Conservation (phyloP, 2,888 invertebrate genomes). For the Epirrhoe tristata region DNA sequence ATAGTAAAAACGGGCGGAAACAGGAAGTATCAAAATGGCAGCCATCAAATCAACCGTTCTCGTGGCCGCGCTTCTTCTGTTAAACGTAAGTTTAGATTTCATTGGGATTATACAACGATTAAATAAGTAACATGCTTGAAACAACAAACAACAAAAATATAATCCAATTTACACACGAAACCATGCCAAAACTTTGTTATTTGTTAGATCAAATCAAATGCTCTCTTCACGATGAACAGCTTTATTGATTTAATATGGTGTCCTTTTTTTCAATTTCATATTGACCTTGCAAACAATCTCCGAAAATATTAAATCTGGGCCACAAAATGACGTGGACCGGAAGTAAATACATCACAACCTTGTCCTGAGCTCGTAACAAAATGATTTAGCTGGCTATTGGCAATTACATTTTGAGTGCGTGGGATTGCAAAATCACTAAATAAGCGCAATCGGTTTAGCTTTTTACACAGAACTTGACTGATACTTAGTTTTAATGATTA, state of each 20-base stretch:
- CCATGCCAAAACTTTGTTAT: too few species aligned
- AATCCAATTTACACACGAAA: background rate
- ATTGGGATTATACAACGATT: background rate
- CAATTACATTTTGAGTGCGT: background rate
- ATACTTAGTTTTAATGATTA: too few species aligned
- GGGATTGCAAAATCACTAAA: background rate
- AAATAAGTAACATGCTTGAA: too few species aligned
- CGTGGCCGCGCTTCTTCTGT: conserved; percentile 37
- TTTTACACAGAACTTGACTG: background rate
- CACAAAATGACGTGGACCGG: conserved; percentile 14
- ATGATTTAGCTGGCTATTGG: background rate
- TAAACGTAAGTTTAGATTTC: conserved; percentile 42
- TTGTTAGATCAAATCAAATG: too few species aligned
- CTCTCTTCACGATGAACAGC: too few species aligned
- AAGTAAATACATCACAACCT: conserved; percentile 13
- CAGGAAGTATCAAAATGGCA: conserved; percentile 45
- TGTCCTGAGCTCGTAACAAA: background rate
- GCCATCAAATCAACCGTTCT: conserved; percentile 40
- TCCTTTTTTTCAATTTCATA: background rate
- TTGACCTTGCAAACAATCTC: background rate
- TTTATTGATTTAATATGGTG: too few species aligned
- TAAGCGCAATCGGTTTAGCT: background rate
- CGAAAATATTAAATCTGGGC: conserved; percentile 12
- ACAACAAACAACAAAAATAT: too few species aligned
- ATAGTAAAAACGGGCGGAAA: conserved; percentile 27